Percentiles rank a stretch among this genome's conserved stretches.
Evolutionary conservation across 2,888 invertebrate species (phyloP).

Genomic region (Caenorhabditis japonica): DNA sequence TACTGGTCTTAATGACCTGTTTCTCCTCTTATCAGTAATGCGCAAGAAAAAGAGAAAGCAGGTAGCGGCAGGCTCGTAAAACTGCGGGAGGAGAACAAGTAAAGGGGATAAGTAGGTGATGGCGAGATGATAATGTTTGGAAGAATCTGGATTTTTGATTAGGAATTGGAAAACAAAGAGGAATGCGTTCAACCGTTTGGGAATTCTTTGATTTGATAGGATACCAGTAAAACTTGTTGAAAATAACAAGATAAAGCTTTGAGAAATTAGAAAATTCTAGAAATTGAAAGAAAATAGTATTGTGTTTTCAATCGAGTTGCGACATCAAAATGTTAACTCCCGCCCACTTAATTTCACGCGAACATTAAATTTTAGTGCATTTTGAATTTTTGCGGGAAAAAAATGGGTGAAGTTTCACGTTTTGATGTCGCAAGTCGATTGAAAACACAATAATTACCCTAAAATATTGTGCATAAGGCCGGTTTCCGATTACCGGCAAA

Average conservation of each 20-base stretch:
- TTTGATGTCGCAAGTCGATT: too few species aligned
- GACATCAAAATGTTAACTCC: too few species aligned
- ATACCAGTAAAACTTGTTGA: not conserved
- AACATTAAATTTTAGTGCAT: too few species aligned
- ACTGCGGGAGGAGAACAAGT: conserved; percentile 39
- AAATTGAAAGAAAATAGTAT: not conserved
- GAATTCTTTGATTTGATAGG: not conserved
- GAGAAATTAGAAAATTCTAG: not conserved
- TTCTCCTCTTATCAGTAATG: conserved; percentile 15
- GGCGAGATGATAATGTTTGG: not conserved
- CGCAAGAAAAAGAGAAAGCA: conserved; percentile 1
- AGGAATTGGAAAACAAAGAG: not conserved
- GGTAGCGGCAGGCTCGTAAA: conserved; percentile 41
- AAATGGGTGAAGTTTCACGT: too few species aligned
- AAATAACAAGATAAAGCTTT: not conserved
- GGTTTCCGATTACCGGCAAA: too few species aligned
- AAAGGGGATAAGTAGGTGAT: conserved; percentile 24
- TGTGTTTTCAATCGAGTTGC: too few species aligned
- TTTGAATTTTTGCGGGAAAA: too few species aligned
- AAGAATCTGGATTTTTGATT: conserved; percentile 1
- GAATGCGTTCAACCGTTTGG: not conserved
- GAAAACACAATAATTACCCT: too few species aligned
- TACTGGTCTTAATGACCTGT: conserved; percentile 28
- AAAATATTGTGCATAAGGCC: too few species aligned
- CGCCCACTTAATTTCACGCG: too few species aligned